phyloP scores from a whole-genome alignment of 2,888 invertebrate genomes.

The Thumatha senex region DNA sequence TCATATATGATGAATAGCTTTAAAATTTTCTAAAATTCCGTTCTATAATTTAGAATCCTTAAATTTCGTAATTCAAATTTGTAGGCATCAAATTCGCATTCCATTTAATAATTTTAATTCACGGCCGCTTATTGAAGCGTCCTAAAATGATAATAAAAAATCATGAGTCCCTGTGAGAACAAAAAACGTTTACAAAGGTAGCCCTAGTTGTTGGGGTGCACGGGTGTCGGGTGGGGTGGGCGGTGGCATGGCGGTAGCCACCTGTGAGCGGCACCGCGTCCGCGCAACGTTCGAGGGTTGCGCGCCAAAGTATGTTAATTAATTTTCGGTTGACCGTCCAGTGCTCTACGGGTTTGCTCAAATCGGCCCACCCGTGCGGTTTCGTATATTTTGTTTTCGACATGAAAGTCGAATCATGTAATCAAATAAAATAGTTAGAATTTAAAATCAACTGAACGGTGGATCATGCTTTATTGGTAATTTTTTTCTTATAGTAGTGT shows the following conservation, averaged over 20 bases:
- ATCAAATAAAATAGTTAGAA: constrained; percentile 41
- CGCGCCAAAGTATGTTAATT: constrained; percentile 82
- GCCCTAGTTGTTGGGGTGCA: constrained; percentile 44
- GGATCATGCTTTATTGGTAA: constrained; percentile 14
- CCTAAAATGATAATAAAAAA: constrained; percentile 34
- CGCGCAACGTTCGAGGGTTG: constrained; percentile 61
- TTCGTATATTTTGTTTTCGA: constrained; percentile 71
- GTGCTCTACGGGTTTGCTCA: constrained; percentile 63
- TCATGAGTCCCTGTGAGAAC: constrained; percentile 34
- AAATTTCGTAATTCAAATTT: background rate
- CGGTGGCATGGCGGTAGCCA: constrained; percentile 42
- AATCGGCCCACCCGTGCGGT: constrained; percentile 74
- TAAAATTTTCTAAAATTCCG: no score
- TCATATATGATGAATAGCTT: no score
- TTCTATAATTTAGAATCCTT: no score
- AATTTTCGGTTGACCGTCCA: constrained; percentile 81
- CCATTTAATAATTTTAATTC: constrained; percentile 24
- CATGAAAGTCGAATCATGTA: constrained; percentile 59
- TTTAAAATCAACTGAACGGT: constrained; percentile 16
- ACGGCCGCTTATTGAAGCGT: constrained; percentile 16
- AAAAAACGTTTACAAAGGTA: constrained; percentile 41
- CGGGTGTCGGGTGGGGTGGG: constrained; percentile 31
- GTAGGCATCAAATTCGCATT: constrained; percentile 11
- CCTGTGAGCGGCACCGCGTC: constrained; percentile 29
- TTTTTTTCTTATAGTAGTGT: constrained; percentile 5